Conservation (phyloP, 2,888 invertebrate genomes). For the Cordilura impudica region DNA sequence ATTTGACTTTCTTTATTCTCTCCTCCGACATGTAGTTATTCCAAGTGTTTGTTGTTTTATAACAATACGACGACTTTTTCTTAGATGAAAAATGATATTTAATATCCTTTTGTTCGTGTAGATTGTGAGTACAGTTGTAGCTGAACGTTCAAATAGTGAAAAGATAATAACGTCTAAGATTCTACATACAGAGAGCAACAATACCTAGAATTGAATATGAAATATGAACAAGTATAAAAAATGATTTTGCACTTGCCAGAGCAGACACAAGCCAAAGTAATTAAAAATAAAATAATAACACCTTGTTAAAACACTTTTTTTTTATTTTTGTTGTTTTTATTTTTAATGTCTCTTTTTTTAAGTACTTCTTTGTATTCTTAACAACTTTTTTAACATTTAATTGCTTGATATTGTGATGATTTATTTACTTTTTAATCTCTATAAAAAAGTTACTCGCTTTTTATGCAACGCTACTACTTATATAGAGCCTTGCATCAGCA, state of each 20-base stretch:
- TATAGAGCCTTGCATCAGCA: no score
- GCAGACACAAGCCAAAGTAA: neutral
- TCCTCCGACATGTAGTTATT: no score
- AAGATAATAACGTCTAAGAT: conserved; percentile 16
- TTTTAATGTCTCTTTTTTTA: neutral
- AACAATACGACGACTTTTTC: neutral
- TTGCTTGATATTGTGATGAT: neutral
- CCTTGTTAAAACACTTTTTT: neutral
- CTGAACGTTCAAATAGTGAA: conserved; percentile 8
- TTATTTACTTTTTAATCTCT: neutral
- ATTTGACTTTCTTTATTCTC: neutral
- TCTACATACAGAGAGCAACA: neutral
- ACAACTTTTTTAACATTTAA: neutral
- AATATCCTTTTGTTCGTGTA: no score
- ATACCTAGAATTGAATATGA: no score
- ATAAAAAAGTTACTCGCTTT: no score
- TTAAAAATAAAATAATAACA: neutral
- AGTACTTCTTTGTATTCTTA: neutral
- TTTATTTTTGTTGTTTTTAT: neutral
- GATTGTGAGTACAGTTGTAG: no score
- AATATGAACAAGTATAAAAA: neutral
- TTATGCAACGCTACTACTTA: no score
- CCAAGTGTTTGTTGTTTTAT: neutral
- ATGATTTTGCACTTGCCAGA: neutral
- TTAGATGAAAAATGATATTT: neutral